These are phyloP conservation scores for Caerostris darwini DNA, from an alignment of 1,140 invertebrate species.

Conservation along the genomic window DNA sequence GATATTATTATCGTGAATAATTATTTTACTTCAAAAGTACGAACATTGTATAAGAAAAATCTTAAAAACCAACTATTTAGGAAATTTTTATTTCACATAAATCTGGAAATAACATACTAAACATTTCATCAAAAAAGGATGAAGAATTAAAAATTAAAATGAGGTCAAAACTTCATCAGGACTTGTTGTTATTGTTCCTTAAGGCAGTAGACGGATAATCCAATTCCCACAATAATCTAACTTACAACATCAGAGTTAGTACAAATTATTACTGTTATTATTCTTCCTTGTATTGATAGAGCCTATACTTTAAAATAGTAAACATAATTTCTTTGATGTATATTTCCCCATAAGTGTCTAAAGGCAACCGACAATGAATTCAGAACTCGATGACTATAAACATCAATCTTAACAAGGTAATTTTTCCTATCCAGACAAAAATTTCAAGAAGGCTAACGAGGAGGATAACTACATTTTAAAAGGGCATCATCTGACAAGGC, in stretches of 20 bases:
- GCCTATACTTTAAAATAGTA: neutral
- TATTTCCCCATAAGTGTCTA: neutral
- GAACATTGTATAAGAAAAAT: no score
- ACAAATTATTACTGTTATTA: neutral
- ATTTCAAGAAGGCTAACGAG: neutral
- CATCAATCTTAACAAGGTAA: constrained; percentile 21
- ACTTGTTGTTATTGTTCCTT: no score
- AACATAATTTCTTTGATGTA: neutral
- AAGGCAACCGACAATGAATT: neutral
- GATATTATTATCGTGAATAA: no score
- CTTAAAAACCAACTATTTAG: no score
- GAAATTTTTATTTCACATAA: no score
- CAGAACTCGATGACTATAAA: neutral
- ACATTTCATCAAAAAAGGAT: no score
- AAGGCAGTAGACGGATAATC: no score
- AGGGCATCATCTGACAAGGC: constrained; percentile 19
- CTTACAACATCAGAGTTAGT: neutral
- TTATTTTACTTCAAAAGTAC: no score
- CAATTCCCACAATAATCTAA: neutral
- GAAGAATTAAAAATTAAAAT: no score
- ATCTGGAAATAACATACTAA: no score
- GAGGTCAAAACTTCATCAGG: no score
- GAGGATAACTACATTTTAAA: constrained; percentile 6
- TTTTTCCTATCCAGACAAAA: neutral
- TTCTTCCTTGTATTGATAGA: no score